A percentile compares a stretch with the other conserved stretches of the same genome.
Conservation (phyloP, 2,797 vertebrate species). For the Eospalax fontanierii region DNA sequence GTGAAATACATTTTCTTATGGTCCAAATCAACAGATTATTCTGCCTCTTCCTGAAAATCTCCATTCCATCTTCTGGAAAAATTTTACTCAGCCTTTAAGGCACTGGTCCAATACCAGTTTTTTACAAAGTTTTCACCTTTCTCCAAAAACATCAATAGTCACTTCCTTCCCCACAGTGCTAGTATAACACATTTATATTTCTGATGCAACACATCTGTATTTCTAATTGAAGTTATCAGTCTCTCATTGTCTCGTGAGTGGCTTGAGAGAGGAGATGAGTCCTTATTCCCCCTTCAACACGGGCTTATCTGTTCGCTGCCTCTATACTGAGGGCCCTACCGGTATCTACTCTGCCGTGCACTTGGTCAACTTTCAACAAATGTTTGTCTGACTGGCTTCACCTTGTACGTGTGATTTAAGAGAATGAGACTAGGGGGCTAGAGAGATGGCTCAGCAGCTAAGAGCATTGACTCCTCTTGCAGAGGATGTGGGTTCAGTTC, state of each 20-base stretch:
- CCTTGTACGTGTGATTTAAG: background rate
- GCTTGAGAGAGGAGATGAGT: background rate
- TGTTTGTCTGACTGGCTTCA: background rate
- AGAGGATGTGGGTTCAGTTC: too few relatives aligned
- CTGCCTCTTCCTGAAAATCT: conserved; percentile 7
- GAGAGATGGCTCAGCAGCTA: background rate
- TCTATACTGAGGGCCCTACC: background rate
- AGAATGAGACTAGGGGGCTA: background rate
- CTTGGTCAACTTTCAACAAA: conserved; percentile 12
- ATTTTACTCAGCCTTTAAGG: conserved; percentile 46
- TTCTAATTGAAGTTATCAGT: conserved; percentile 42
- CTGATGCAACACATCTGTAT: background rate
- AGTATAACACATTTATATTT: conserved; percentile 5
- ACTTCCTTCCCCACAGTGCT: background rate
- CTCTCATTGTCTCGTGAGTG: background rate
- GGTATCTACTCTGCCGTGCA: background rate
- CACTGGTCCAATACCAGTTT: conserved; percentile 46
- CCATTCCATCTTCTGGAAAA: conserved; percentile 8
- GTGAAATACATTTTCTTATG: conserved; percentile 46
- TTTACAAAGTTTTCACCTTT: background rate
- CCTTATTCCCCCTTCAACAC: conserved; percentile 34
- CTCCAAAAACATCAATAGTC: conserved; percentile 26
- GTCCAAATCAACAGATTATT: background rate
- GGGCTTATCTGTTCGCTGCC: background rate
- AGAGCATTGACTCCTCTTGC: too few relatives aligned